Conservation (phyloP, 2,797 vertebrate genomes). For the Varecia variegata region DNA sequence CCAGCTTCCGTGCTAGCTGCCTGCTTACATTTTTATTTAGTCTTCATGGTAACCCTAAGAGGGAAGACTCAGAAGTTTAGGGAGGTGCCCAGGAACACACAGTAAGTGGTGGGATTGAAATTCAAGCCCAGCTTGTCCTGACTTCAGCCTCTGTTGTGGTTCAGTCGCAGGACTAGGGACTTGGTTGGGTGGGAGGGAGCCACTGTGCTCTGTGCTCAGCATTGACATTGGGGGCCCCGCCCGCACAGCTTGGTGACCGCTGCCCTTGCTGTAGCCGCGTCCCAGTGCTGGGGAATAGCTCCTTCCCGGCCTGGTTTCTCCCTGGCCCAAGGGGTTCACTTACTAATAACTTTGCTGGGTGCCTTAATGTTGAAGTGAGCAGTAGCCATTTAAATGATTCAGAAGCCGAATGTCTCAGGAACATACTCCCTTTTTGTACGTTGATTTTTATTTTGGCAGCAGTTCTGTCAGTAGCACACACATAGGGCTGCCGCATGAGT, state of each 20-base stretch:
- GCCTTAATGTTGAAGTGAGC: neutral
- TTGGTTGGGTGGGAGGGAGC: neutral
- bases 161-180: neutral
- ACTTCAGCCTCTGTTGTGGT: neutral
- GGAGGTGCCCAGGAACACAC: neutral
- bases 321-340: neutral
- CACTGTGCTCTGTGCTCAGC: neutral
- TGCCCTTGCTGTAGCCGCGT: neutral
- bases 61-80: neutral
- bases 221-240: accelerated
- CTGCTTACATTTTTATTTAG: neutral
- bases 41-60: neutral
- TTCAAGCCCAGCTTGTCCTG: neutral
- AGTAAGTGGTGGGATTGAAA: neutral
- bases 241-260: neutral
- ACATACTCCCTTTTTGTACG: neutral
- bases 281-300: neutral
- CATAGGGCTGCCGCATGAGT: accelerated
- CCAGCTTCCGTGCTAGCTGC: neutral
- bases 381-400: neutral
- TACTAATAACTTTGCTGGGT: neutral
- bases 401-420: neutral
- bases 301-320: neutral
- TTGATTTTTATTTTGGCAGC: neutral
- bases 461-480: too few species aligned